Conservation (phyloP, 2,888 invertebrate genomes). For the Acheta domesticus region DNA sequence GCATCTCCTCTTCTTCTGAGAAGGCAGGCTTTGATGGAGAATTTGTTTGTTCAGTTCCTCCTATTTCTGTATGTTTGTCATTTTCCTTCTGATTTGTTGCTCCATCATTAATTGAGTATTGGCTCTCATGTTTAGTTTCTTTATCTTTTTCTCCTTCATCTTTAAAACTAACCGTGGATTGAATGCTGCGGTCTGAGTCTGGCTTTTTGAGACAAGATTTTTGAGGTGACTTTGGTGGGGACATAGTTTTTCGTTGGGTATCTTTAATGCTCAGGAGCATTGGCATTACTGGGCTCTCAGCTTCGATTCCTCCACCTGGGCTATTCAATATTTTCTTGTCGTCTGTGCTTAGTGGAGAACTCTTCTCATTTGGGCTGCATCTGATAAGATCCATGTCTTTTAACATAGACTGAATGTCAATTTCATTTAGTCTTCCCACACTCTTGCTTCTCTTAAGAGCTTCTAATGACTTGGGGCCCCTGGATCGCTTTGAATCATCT, state of each 20-base stretch:
- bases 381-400: background rate
- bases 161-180: background rate
- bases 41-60: background rate
- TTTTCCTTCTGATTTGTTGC: background rate
- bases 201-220: background rate
- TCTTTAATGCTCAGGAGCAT: background rate
- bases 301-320: too few species aligned
- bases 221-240: background rate
- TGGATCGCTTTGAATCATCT: background rate
- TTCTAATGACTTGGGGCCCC: background rate
- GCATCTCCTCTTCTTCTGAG: background rate
- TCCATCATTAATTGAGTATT: background rate
- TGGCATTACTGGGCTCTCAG: background rate
- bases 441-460: background rate
- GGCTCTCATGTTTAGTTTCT: background rate
- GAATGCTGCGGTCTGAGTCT: background rate
- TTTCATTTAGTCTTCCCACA: background rate
- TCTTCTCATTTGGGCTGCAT: background rate
- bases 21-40: background rate
- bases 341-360: background rate
- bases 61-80: background rate
- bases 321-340: background rate
- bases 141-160: background rate
- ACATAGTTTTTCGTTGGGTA: background rate
- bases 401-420: background rate